Evolutionary conservation across 2,113 vertebrate species (phyloP).

Genomic region (Pavo muticus): DNA sequence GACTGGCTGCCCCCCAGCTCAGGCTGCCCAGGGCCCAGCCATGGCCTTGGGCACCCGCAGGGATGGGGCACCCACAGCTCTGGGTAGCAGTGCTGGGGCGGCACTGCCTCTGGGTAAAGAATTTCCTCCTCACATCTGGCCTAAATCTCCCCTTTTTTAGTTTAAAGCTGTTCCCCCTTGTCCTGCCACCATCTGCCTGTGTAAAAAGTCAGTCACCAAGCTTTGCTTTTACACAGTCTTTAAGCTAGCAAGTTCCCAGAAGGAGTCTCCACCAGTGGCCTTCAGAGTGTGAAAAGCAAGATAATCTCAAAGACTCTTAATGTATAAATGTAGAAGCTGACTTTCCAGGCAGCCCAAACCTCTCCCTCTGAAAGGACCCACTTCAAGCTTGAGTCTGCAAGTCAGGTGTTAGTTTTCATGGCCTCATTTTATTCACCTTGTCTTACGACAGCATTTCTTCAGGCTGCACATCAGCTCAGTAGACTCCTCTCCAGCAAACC

Average conservation of each 20-base stretch:
- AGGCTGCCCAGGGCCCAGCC: too few relatives aligned
- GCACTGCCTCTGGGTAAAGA: background rate
- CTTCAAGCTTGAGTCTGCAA: background rate
- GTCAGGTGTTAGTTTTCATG: background rate
- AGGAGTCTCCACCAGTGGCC: background rate
- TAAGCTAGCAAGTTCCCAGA: background rate
- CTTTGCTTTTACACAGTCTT: background rate
- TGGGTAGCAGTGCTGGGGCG: too few relatives aligned
- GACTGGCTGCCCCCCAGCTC: too few relatives aligned
- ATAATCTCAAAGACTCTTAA: background rate
- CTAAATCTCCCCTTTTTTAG: background rate
- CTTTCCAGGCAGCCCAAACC: background rate
- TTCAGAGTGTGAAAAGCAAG: background rate
- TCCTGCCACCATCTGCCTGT: background rate
- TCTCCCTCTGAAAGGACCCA: background rate
- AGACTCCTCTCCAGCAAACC: background rate
- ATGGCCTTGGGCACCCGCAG: too few relatives aligned
- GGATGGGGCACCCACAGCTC: too few relatives aligned
- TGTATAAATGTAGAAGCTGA: background rate
- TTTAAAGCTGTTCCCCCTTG: background rate
- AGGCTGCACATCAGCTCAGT: background rate
- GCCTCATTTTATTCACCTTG: background rate
- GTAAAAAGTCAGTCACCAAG: background rate
- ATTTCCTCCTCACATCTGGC: background rate
- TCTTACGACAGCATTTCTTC: background rate